These are phyloP conservation scores for Notothenia rossii DNA, from an alignment of 2,113 vertebrate genomes.

Conservation along the genomic window DNA sequence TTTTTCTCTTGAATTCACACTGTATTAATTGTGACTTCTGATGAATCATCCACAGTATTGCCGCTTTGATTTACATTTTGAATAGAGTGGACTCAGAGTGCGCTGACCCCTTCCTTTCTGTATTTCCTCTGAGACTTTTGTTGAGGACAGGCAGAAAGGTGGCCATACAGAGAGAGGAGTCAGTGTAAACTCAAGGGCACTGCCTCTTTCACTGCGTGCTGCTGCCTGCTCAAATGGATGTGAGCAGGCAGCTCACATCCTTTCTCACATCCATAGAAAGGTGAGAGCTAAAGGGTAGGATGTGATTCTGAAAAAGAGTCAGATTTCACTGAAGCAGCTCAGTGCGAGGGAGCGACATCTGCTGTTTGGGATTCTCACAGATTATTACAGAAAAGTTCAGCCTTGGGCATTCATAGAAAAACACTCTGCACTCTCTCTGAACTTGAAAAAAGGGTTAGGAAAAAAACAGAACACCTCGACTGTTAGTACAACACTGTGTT, in stretches of 20 bases:
- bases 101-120: conserved; percentile 15
- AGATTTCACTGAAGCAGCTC: conserved; percentile 50
- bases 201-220: conserved; percentile 37
- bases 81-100: conserved; percentile 10
- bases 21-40: background rate
- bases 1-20: background rate
- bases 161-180: conserved; percentile 12
- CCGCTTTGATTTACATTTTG: conserved; percentile 31
- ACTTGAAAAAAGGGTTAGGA: background rate
- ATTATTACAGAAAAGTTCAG: conserved; percentile 59
- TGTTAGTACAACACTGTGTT: background rate
- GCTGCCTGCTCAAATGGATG: background rate
- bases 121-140: conserved; percentile 25
- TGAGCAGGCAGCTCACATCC: too few relatives aligned
- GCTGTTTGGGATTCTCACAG: conserved; percentile 3
- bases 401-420: conserved; percentile 30
- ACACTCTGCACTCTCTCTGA: conserved; percentile 34
- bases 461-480: background rate
- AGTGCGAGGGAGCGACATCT: conserved; percentile 37
- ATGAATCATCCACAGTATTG: background rate
- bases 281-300: conserved; percentile 45
- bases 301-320: conserved; percentile 26
- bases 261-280: conserved; percentile 17
- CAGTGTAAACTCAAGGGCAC: conserved; percentile 54
- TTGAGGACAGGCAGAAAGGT: background rate